Conservation (phyloP, 2,113 vertebrate species). For the Crotophaga sulcirostris region DNA sequence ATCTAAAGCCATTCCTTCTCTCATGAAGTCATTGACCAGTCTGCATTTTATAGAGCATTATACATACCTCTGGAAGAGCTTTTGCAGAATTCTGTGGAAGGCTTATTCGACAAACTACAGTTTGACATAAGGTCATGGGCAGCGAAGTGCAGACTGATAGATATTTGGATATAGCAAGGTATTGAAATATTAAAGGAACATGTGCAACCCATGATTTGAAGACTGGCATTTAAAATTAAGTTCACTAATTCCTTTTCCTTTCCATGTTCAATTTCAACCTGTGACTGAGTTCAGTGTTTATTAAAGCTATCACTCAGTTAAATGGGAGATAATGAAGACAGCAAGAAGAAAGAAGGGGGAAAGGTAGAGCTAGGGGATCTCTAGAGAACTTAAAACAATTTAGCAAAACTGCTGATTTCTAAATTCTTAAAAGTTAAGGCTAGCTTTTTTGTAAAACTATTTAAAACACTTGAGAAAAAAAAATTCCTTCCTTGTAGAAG, state of each 20-base stretch:
- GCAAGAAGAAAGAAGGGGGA: not conserved
- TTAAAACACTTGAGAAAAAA: not conserved
- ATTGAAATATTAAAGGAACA: constrained; percentile 32
- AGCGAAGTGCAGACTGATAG: constrained; percentile 25
- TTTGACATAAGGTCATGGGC: not conserved
- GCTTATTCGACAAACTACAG: not conserved
- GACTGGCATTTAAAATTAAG: constrained; percentile 38
- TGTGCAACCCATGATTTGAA: not conserved
- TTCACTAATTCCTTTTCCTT: not conserved
- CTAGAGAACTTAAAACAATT: constrained; percentile 38
- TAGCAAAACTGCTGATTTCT: constrained; percentile 52
- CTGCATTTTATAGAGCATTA: not conserved
- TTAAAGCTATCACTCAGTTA: constrained; percentile 64
- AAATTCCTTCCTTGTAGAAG: not conserved
- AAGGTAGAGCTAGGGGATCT: not conserved
- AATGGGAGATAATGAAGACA: constrained; percentile 41
- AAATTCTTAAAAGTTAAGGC: not conserved
- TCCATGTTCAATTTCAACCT: constrained; percentile 36
- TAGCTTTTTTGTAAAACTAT: not conserved
- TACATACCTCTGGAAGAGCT: not conserved
- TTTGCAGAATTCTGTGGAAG: not conserved
- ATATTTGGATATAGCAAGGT: not conserved
- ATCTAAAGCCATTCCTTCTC: not conserved
- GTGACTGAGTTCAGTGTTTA: constrained; percentile 55
- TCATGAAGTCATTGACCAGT: not conserved